Base-by-base conservation (phyloP, 2,888 invertebrate genomes). In the Eupithecia centaureata region DNA sequence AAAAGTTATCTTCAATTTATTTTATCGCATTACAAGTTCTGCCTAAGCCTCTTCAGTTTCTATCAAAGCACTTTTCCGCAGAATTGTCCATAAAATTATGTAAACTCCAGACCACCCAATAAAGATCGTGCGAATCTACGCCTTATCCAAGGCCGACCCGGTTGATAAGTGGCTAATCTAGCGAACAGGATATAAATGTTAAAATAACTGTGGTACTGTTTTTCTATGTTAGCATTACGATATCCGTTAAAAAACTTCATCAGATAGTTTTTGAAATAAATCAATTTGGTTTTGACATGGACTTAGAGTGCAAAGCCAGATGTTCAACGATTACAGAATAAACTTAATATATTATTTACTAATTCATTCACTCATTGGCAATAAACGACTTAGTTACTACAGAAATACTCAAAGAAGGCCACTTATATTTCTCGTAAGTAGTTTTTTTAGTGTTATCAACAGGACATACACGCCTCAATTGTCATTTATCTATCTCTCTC, bases 81-180 rank as follows among this genome's bases (percentile, higher is more conserved):
- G 25, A 35, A 67, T 63, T 33, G 33, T 33, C 67, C 47, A 67
- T 67, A 67, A 63, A 67, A 67, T 63, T 63, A 67, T 63, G 67
- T 60, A 63, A 67, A 59, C 63, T 35, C 56, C 32, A 42, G 18
- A 33, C 42, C 51, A 62, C 62, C 59, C 54, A 47, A 56, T 63
- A 63, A 63, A 67, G 63, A 67, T 67, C 13, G 13, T 33, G 22
- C 32, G 47, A 63, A 60, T 61, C 56, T 60, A 56, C 32, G 56
- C 33, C 47, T 63, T 63, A 67, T 63, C 54, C 18, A 42, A 62
- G 58, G 12, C 22, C 22, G 10, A 52, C 13, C 13, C 12, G 32
- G n/a, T 33, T 28, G 35, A 59, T 27, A 59, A 59, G 15, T n/a
- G 38, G 15, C 22, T 28, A 32, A 32, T 28, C 28, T 30, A 4